Evolutionary conservation across 2,113 vertebrate species (phyloP).

Genomic region (Vanacampus margaritifer): DNA sequence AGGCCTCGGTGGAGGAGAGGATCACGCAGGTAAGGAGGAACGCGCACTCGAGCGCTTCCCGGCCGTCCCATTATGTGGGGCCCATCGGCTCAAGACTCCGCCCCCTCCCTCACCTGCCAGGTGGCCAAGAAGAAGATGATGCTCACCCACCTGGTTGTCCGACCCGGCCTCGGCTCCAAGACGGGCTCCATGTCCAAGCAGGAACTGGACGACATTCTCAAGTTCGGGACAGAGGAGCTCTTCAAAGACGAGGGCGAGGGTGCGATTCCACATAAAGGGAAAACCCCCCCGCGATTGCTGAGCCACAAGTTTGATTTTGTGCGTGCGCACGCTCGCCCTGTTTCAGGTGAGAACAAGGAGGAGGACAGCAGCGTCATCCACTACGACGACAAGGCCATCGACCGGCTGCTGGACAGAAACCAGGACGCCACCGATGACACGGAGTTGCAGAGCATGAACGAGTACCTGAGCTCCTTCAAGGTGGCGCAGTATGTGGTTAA

Average conservation of each 20-base stretch:
- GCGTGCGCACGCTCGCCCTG: not conserved
- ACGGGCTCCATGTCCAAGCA: constrained; percentile 98
- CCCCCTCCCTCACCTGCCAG: constrained; percentile 24
- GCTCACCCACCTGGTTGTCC: constrained; percentile 93
- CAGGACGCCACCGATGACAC: constrained; percentile 92
- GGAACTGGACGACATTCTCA: constrained; percentile 96
- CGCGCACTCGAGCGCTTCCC: not conserved
- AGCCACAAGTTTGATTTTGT: not conserved
- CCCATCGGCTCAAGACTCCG: not conserved
- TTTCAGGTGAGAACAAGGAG: constrained; percentile 85
- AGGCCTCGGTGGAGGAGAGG: constrained; percentile 93
- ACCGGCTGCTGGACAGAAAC: constrained; percentile 88
- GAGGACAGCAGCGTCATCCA: constrained; percentile 96
- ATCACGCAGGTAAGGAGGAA: constrained; percentile 82
- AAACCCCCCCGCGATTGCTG: not conserved
- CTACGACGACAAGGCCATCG: constrained; percentile 94
- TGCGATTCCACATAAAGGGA: constrained; percentile 6
- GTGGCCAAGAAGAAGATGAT: constrained; percentile 99
- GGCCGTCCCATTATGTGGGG: not conserved
- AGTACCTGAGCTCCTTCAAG: constrained; percentile 97
- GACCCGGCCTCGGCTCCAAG: constrained; percentile 92
- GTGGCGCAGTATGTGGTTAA: constrained; percentile 97
- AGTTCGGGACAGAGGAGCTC: constrained; percentile 93
- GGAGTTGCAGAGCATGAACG: constrained; percentile 96
- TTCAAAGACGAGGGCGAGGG: constrained; percentile 86